phyloP scores from a whole-genome alignment of 2,113 vertebrate genomes.

The Lamprotornis superbus region DNA sequence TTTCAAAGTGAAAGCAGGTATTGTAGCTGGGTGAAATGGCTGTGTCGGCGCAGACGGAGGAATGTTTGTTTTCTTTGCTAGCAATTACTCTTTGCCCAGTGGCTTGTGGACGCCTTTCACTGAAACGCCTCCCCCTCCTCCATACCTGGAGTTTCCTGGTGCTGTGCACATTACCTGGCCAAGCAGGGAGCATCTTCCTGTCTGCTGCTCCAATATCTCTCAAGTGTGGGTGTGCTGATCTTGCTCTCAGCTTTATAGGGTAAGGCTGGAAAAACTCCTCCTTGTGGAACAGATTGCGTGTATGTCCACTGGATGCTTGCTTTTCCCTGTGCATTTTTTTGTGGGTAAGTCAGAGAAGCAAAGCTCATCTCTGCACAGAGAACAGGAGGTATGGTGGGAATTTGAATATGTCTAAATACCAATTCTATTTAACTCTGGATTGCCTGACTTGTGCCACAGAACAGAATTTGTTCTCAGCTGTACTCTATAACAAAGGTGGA shows the following conservation, averaged over 20 bases:
- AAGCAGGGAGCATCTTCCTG: neutral
- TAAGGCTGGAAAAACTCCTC: slow-evolving; percentile 6
- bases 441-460: neutral
- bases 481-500: neutral
- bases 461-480: neutral
- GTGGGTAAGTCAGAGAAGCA: neutral
- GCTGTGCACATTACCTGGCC: neutral
- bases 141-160: neutral
- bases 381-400: neutral
- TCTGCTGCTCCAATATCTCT: neutral
- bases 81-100: neutral
- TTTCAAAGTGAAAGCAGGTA: slow-evolving; percentile 11
- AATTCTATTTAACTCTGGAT: neutral
- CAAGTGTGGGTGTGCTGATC: neutral
- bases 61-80: neutral
- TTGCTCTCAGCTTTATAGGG: neutral
- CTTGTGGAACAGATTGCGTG: neutral
- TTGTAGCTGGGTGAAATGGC: neutral
- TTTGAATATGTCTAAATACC: neutral
- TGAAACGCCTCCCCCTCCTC: neutral
- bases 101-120: neutral
- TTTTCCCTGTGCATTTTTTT: neutral
- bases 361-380: neutral
- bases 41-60: neutral
- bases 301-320: neutral